Evolutionary conservation across 2,797 vertebrate genomes (phyloP).

Genomic region (Falco columbarius): DNA sequence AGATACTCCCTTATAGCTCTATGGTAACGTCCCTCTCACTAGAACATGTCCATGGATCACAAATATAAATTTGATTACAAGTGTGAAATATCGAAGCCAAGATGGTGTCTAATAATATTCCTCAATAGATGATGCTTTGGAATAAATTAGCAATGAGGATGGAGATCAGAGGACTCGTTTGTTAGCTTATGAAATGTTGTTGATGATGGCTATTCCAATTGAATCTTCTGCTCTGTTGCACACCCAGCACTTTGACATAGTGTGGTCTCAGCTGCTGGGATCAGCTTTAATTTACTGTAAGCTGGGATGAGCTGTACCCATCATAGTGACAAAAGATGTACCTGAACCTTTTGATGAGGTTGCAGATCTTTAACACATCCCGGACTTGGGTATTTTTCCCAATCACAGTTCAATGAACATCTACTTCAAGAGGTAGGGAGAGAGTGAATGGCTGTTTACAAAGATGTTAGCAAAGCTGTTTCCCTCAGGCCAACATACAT

Average conservation of each 20-base stretch:
- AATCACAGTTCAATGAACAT: constrained; percentile 35
- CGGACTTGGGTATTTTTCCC: background rate
- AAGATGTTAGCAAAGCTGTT: constrained; percentile 51
- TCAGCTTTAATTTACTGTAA: constrained; percentile 58
- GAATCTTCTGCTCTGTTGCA: constrained; percentile 67
- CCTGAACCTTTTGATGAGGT: constrained; percentile 46
- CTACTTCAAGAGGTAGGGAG: background rate
- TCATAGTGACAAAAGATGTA: constrained; percentile 51
- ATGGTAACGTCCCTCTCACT: background rate
- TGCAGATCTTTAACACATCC: constrained; percentile 33
- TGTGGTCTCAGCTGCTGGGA: constrained; percentile 40
- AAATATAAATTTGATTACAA: constrained; percentile 59
- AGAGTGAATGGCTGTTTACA: constrained; percentile 48
- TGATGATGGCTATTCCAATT: constrained; percentile 49
- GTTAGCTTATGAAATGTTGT: constrained; percentile 53
- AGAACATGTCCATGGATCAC: constrained; percentile 22
- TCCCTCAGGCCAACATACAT: constrained; percentile 21
- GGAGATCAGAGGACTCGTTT: constrained; percentile 55
- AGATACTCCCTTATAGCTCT: background rate
- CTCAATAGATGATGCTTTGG: constrained; percentile 48
- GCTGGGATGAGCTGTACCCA: constrained; percentile 22
- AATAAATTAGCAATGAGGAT: constrained; percentile 52
- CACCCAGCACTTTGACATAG: constrained; percentile 41
- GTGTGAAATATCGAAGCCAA: constrained; percentile 56
- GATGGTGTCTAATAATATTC: constrained; percentile 36